These are phyloP conservation scores for Rhynchotus rufescens DNA, from an alignment of 2,797 vertebrate genomes.

Conservation along the genomic window DNA sequence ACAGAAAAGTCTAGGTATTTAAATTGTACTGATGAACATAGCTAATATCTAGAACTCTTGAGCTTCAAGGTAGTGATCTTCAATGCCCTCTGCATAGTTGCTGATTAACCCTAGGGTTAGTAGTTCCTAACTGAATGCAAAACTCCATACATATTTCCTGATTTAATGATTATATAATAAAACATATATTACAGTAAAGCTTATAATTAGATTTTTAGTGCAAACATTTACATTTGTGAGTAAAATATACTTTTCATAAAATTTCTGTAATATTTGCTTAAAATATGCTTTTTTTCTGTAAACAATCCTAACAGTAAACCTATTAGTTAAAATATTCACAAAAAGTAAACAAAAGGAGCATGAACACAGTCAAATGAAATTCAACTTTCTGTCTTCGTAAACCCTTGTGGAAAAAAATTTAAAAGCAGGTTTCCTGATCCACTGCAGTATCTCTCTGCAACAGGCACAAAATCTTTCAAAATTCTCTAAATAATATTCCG, in stretches of 20 bases:
- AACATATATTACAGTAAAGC: neutral
- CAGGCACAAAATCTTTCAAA: neutral
- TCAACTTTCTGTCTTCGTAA: constrained; percentile 1
- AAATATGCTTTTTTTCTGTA: neutral
- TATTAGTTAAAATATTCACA: constrained; percentile 24
- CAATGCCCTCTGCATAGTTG: neutral
- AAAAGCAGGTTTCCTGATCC: neutral
- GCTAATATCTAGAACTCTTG: neutral
- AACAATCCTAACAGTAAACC: neutral
- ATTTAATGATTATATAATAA: neutral
- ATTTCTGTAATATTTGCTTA: neutral
- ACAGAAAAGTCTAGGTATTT: neutral
- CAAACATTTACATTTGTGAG: neutral
- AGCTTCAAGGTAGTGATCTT: neutral
- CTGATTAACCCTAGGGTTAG: neutral
- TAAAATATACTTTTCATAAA: neutral
- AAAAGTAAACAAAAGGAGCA: constrained; percentile 29
- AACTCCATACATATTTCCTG: neutral
- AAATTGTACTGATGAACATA: neutral
- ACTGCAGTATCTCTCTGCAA: neutral
- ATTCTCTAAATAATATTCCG: neutral
- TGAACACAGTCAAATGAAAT: neutral
- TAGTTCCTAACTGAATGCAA: neutral
- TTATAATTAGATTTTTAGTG: neutral
- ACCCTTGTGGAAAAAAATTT: neutral